Percentiles rank a stretch among this genome's conserved stretches.
Conservation (phyloP, 2,888 invertebrate species). For the Terebella lapidaria region DNA sequence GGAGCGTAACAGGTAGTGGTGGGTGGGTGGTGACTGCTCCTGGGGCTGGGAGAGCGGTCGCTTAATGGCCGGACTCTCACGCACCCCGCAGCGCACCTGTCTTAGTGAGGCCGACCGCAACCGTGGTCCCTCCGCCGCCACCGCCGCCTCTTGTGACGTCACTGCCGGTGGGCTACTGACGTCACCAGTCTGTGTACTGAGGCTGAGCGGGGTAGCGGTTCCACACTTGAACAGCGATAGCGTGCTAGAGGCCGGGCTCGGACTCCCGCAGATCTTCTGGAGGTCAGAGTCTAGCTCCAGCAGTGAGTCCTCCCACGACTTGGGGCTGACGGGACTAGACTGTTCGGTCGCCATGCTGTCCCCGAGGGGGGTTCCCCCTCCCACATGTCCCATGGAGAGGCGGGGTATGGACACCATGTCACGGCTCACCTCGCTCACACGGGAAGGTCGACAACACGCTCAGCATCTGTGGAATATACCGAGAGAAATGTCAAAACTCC, state of each 20-base stretch:
- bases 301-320: conserved; percentile 1
- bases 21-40: not conserved
- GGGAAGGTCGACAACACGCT: not conserved
- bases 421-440: no score
- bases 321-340: conserved; percentile 3
- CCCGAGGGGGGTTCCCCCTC: not conserved
- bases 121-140: not conserved
- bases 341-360: not conserved
- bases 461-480: no score
- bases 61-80: not conserved
- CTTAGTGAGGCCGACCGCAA: not conserved
- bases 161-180: not conserved
- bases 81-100: no score
- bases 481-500: no score
- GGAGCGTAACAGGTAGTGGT: not conserved
- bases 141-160: not conserved
- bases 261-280: not conserved
- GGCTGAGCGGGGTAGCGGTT: not conserved
- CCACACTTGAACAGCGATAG: not conserved
- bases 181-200: not conserved
- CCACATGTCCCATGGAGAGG: not conserved
- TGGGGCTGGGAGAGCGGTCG: not conserved
- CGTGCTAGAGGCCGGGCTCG: not conserved
- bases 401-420: conserved; percentile 1
- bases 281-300: not conserved